Evolutionary conservation across 2,888 invertebrate genomes (phyloP).

Genomic region (Meta bourneti): DNA sequence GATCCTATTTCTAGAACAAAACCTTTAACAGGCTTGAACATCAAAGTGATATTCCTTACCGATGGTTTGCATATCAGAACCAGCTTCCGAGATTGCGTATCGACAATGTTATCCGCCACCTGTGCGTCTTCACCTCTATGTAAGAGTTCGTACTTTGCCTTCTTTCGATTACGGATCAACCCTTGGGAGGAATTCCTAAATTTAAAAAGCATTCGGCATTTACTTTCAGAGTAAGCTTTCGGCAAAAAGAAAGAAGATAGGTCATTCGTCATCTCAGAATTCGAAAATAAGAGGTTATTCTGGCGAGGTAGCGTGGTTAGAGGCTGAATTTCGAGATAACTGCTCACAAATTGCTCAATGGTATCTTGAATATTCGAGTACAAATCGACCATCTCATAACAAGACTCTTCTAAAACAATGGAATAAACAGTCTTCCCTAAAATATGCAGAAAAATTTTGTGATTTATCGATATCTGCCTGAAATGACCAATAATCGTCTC

Average conservation of each 20-base stretch:
- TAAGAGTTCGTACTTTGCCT: not conserved
- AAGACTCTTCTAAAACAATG: not conserved
- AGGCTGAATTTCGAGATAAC: constrained; percentile 39
- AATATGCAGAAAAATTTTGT: constrained; percentile 38
- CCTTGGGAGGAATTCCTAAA: constrained; percentile 50
- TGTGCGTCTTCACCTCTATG: not conserved
- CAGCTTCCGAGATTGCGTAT: not conserved
- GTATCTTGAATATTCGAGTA: constrained; percentile 58
- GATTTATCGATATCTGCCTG: constrained; percentile 40
- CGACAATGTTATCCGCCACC: not conserved
- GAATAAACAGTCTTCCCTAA: not conserved
- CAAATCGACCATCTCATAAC: constrained; percentile 35
- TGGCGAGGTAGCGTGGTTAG: not conserved
- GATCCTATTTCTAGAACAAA: constrained; percentile 57
- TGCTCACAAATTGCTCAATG: constrained; percentile 38
- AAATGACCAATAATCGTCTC: constrained; percentile 42
- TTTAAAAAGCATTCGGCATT: constrained; percentile 35
- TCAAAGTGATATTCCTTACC: constrained; percentile 42
- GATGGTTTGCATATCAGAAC: constrained; percentile 49
- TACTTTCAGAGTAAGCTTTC: constrained; percentile 4
- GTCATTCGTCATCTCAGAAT: constrained; percentile 16
- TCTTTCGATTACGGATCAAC: constrained; percentile 16
- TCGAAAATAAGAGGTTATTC: constrained; percentile 19
- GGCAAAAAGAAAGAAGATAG: constrained; percentile 31
- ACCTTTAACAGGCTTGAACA: constrained; percentile 44